A percentile compares a stretch with the other conserved stretches of the same genome.
Conservation (phyloP, 2,888 invertebrate genomes). For the Rhagonycha lutea region DNA sequence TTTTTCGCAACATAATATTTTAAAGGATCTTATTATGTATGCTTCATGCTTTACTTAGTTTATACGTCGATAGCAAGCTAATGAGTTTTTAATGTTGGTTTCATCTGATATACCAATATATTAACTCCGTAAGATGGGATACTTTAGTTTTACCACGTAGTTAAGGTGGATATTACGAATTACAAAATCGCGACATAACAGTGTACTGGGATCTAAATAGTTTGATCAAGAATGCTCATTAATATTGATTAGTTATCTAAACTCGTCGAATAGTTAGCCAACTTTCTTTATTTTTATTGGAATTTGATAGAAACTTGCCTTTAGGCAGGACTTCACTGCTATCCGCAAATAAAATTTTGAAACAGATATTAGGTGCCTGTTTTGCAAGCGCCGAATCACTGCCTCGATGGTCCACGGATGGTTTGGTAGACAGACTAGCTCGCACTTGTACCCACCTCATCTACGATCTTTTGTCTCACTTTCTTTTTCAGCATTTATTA, state of each 20-base stretch:
- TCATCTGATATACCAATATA: not conserved
- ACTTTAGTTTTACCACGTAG: not conserved
- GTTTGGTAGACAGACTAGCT: too few species aligned
- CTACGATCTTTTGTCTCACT: too few species aligned
- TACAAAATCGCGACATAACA: not conserved
- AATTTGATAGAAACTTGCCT: too few species aligned
- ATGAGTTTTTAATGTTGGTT: not conserved
- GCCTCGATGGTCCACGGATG: too few species aligned
- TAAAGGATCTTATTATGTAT: not conserved
- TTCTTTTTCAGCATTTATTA: too few species aligned
- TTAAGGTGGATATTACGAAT: not conserved
- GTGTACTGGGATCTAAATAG: not conserved
- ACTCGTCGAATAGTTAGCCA: too few species aligned
- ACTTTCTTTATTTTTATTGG: too few species aligned
- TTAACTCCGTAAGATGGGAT: not conserved
- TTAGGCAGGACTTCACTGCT: too few species aligned
- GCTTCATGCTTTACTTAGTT: not conserved
- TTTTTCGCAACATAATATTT: not conserved
- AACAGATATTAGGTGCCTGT: too few species aligned
- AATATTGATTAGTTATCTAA: not conserved
- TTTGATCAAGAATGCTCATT: not conserved
- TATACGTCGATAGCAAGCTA: not conserved
- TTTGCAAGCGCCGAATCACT: too few species aligned
- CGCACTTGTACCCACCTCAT: too few species aligned
- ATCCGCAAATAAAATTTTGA: too few species aligned